Conservation (phyloP, 2,113 vertebrate species). For the Tenebrosternarchus preto region DNA sequence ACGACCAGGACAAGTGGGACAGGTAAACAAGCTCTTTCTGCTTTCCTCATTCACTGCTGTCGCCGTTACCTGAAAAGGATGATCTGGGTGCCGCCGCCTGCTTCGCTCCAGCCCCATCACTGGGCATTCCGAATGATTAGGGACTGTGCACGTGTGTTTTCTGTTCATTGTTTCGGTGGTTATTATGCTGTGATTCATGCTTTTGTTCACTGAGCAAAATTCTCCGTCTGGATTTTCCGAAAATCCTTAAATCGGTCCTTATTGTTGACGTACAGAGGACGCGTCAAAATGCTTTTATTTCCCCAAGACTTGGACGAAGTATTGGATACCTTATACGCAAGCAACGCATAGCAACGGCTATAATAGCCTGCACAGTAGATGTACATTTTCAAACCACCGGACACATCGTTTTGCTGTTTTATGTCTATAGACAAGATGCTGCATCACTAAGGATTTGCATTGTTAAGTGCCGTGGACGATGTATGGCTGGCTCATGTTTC, state of each 20-base stretch:
- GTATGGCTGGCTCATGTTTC: slow-evolving; percentile 55
- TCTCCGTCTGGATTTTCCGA: background rate
- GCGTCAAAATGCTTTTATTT: no score
- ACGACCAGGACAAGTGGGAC: background rate
- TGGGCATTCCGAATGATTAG: background rate
- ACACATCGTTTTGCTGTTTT: background rate
- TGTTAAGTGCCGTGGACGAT: slow-evolving; percentile 44
- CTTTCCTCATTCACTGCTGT: no score
- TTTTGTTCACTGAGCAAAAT: background rate
- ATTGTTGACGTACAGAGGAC: no score
- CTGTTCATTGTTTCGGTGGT: background rate
- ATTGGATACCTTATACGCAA: no score
- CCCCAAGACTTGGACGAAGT: no score
- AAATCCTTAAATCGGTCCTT: no score
- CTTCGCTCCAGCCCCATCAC: background rate
- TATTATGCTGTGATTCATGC: background rate
- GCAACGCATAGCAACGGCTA: no score
- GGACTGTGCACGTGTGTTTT: background rate
- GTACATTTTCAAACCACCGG: no score
- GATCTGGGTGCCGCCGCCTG: background rate
- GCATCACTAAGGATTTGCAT: background rate
- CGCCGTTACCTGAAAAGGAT: background rate
- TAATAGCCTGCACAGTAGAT: no score
- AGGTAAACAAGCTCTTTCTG: no score
- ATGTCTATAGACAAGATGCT: background rate